phyloP scores from a whole-genome alignment of 30 jellyfish, hydroid and myxozoan species.

The Morbakka virulenta region DNA sequence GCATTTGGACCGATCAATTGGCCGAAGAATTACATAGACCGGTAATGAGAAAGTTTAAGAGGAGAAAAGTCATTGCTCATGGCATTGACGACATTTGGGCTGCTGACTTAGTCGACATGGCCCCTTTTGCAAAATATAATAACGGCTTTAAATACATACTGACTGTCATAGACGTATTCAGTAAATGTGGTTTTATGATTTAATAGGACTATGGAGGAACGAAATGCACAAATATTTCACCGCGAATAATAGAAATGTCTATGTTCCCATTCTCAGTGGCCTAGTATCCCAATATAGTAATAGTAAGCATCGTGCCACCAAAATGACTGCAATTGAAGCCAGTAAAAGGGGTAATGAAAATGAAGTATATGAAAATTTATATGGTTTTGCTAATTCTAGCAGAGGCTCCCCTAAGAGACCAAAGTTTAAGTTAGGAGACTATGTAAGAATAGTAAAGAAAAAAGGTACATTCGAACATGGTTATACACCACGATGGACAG shows the following conservation, averaged over 20 bases:
- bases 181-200: too few relatives aligned
- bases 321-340: too few relatives aligned
- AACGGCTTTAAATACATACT: background rate
- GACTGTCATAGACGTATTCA: constrained; percentile 5
- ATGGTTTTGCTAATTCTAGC: too few relatives aligned
- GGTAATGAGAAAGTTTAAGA: background rate
- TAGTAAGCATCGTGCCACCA: too few relatives aligned
- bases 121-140: background rate
- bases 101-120: constrained; percentile 21
- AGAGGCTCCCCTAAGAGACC: too few relatives aligned
- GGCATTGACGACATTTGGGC: constrained; percentile 4
- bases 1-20: constrained; percentile 10
- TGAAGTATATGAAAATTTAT: too few relatives aligned
- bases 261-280: too few relatives aligned
- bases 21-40: constrained; percentile 23
- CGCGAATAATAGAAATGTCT: background rate
- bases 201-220: background rate
- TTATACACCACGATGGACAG: constrained; percentile 1
- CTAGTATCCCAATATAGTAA: too few relatives aligned
- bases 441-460: background rate
- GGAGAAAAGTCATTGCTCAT: background rate
- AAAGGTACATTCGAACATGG: background rate
- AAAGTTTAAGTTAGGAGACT: background rate
- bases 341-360: too few relatives aligned
- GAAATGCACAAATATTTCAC: background rate